Evolutionary conservation across 2,113 vertebrate species (phyloP).

Genomic region (Oceanites oceanicus): DNA sequence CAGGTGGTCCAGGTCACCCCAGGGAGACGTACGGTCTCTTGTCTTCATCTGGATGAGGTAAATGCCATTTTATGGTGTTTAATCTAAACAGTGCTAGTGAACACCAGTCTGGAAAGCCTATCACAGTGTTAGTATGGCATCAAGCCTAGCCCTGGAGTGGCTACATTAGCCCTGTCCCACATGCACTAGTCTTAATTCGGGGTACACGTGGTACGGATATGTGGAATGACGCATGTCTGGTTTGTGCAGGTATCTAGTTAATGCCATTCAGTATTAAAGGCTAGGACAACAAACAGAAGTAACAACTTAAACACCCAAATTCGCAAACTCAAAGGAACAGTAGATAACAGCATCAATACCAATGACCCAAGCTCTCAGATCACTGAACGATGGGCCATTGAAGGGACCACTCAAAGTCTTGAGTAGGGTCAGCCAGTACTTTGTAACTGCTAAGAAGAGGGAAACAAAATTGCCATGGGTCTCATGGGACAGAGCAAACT

Average conservation of each 20-base stretch:
- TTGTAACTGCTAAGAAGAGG: not conserved
- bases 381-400: not conserved
- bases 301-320: not conserved
- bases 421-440: not conserved
- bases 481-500: not conserved
- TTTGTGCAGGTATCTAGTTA: not conserved
- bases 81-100: not conserved
- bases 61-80: not conserved
- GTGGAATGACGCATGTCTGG: not conserved
- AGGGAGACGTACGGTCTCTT: not conserved
- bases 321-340: not conserved
- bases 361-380: not conserved
- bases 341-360: not conserved
- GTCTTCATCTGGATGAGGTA: not conserved
- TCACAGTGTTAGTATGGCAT: not conserved
- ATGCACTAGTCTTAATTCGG: accelerated
- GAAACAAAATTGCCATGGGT: not conserved
- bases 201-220: accelerated
- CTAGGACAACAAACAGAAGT: not conserved
- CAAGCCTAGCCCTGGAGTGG: not conserved
- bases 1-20: not conserved
- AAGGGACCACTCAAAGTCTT: not conserved
- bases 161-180: not conserved
- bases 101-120: not conserved
- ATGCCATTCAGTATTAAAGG: not conserved